Evolutionary conservation across 2,797 vertebrate species (phyloP), one percentile per base, ranked within the genome.

Genomic region (Tragopan temminckii): DNA sequence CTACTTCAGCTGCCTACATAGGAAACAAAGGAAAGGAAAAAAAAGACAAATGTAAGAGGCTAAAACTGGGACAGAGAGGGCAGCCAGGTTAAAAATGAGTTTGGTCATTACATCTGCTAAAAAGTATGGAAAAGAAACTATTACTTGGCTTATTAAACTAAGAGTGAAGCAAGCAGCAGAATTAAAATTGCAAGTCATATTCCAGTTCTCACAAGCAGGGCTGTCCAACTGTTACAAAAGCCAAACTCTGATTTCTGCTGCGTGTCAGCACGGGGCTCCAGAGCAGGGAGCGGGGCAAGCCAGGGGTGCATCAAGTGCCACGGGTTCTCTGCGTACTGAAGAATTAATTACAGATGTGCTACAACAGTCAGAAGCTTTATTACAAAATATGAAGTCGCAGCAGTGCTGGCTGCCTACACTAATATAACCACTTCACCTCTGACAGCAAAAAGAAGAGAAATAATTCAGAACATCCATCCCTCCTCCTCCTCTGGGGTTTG

Each of bases 21-120:
- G 8, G 31, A 50, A 57, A 64, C 20, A 89, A 82, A 88, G 2
- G 13, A 57, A 66, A 52, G 31, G 4, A 76, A 55, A 43, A 78
- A 64, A 13, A 5, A 4, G 67, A 45, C 9, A 25, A 55, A 74
- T 4, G 2, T n/a, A 61, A 16, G 36, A 77, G 78, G 40, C 4
- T 68, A 86, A 91, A 95, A 85, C 15, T 35, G 27, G 20, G 36
- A 53, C 59, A 92, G 40, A 70, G 42, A 67, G 63, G 52, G 24
- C 16, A 92, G 27, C 4, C 53, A 55, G 11, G 6, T 67, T 59
- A 84, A 74, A 94, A 74, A 69, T 35, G 0, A 61, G n/a, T 70
- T 57, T 40, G 29, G 58, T 55, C 16, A 50, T 55, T 46, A 16
- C 3, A 17, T 62, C 88, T 72, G 12, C 38, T 76, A 8, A 89